phyloP scores from a whole-genome alignment of 2,888 invertebrate species.

The Dynastes hyllus region DNA sequence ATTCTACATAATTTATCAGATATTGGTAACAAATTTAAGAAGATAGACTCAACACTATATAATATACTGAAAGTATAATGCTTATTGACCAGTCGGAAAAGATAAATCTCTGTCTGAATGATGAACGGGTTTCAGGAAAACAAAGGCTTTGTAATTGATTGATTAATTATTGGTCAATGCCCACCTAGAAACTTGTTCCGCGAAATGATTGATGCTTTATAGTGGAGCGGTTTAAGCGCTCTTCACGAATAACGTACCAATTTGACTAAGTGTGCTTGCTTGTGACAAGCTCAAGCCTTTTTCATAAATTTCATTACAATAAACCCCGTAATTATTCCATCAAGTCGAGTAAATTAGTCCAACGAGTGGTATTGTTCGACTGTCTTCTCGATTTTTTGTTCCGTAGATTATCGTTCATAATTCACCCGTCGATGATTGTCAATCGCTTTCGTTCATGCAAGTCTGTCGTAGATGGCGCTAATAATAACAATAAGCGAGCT shows the following conservation, averaged over 20 bases:
- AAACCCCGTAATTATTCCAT: conserved; percentile 45
- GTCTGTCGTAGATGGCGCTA: background rate
- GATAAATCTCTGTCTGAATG: conserved; percentile 58
- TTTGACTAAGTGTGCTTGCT: conserved; percentile 52
- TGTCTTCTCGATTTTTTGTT: background rate
- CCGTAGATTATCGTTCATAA: background rate
- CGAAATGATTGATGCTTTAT: conserved; percentile 57
- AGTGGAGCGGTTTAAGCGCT: conserved; percentile 41
- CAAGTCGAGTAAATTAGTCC: conserved; percentile 39
- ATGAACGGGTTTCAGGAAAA: conserved; percentile 57
- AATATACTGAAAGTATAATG: conserved; percentile 39
- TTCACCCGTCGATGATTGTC: background rate
- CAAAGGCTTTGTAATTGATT: conserved; percentile 60
- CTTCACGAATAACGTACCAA: conserved; percentile 46
- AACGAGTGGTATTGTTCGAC: background rate
- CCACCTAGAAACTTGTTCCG: conserved; percentile 58
- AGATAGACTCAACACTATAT: background rate
- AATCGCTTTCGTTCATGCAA: conserved; percentile 14
- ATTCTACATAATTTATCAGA: too few relatives aligned
- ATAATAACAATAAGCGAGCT: background rate
- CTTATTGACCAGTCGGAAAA: conserved; percentile 50
- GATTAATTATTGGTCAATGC: conserved; percentile 59
- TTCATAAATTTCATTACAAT: conserved; percentile 48
- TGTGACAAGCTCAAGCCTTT: conserved; percentile 45
- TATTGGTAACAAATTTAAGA: too few relatives aligned